Conservation (phyloP, 1,140 invertebrate genomes). For the Aphaenogaster rudis region DNA sequence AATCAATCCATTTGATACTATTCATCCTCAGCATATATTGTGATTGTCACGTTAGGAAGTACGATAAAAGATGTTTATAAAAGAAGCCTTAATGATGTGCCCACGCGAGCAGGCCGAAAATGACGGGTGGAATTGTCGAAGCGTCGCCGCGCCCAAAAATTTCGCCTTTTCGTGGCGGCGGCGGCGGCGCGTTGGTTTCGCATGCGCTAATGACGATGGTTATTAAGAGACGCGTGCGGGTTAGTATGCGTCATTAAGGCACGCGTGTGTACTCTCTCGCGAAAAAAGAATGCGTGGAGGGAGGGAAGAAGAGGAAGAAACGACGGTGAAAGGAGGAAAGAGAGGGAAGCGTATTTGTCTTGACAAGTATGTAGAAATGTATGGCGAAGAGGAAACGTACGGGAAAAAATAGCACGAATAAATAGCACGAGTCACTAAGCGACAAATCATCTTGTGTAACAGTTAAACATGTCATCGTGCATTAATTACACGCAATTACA, state of each 20-base stretch:
- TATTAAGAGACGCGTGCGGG: slow-evolving; percentile 77
- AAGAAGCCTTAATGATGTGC: slow-evolving; percentile 54
- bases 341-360: slow-evolving; percentile 13
- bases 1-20: slow-evolving; percentile 17
- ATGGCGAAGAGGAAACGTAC: not conserved
- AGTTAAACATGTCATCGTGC: not conserved
- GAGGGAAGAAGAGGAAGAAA: slow-evolving; percentile 2
- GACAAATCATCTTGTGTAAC: not conserved
- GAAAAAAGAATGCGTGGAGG: slow-evolving; percentile 49
- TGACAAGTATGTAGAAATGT: not conserved
- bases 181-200: slow-evolving; percentile 56
- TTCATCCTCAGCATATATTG: not conserved
- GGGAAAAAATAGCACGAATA: not conserved
- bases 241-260: slow-evolving; percentile 62
- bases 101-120: slow-evolving; percentile 56
- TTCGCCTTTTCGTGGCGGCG: slow-evolving; percentile 60
- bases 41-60: slow-evolving; percentile 22
- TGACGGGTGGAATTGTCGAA: slow-evolving; percentile 71
- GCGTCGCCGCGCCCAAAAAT: slow-evolving; percentile 70
- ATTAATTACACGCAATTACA: not conserved
- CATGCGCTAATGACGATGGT: slow-evolving; percentile 81
- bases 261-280: slow-evolving; percentile 34
- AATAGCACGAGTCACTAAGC: not conserved
- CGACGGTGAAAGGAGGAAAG: not conserved
- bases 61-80: slow-evolving; percentile 32